A percentile compares a stretch with the other conserved stretches of the same genome.
These are phyloP conservation scores for Euwallacea fornicatus DNA, from an alignment of 1,140 invertebrate genomes.

Conservation along the genomic window DNA sequence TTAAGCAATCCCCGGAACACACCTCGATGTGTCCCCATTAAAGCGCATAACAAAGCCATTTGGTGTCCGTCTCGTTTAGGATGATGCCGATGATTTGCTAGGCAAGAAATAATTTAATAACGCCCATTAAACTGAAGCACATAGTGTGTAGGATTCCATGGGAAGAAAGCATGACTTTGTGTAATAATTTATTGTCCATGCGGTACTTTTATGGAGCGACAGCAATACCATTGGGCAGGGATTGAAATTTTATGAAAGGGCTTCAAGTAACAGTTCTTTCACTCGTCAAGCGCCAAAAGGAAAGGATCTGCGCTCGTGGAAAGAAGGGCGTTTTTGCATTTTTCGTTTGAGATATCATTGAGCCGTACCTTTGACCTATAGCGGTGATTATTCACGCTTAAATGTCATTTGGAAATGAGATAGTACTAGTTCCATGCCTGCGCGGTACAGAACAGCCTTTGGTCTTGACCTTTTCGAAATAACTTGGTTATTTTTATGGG, in stretches of 20 bases:
- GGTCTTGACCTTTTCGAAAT: slow-evolving; percentile 5
- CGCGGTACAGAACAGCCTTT: not conserved
- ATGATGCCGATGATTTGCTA: slow-evolving; percentile 3
- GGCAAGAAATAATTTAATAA: slow-evolving; percentile 7
- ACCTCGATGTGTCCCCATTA: not conserved
- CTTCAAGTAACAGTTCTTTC: not conserved
- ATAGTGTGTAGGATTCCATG: slow-evolving; percentile 22
- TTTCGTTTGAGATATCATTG: not conserved
- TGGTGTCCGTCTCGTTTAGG: not conserved
- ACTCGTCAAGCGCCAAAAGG: not conserved
- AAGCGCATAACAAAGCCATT: not conserved
- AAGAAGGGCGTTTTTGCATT: too few species aligned
- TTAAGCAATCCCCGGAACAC: not conserved
- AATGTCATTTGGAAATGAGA: slow-evolving; percentile 9
- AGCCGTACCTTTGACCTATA: slow-evolving; percentile 1
- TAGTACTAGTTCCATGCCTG: not conserved
- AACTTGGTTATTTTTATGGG: not conserved
- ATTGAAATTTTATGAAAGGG: not conserved
- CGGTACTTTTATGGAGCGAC: slow-evolving; percentile 1
- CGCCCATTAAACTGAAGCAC: slow-evolving; percentile 4
- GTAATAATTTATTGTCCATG: slow-evolving; percentile 5
- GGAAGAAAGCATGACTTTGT: slow-evolving; percentile 25
- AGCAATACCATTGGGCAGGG: not conserved
- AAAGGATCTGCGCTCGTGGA: not conserved
- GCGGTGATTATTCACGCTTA: not conserved